Percentiles rank a stretch among this genome's conserved stretches.
Evolutionary conservation across 2,113 vertebrate species (phyloP).

Genomic region (Aegithalos caudatus): DNA sequence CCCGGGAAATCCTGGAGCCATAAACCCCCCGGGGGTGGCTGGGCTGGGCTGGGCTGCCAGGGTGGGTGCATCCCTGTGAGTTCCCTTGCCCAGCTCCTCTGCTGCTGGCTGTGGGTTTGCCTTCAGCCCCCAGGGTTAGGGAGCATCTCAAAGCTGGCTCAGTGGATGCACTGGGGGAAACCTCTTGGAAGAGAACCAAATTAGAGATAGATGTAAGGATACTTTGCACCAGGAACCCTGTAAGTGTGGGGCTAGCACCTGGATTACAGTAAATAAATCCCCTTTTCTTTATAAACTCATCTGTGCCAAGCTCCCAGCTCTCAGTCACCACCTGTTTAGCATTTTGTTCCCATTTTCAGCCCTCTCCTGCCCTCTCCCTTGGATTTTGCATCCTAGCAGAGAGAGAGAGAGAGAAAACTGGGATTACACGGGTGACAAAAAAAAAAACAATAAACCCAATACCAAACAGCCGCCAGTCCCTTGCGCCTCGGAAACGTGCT

Average conservation of each 20-base stretch:
- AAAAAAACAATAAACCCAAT: not conserved
- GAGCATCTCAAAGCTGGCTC: not conserved
- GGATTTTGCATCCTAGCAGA: not conserved
- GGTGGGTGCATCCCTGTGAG: not conserved
- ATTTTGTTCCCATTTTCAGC: not conserved
- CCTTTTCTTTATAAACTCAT: not conserved
- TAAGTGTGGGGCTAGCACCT: not conserved
- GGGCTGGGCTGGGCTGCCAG: not conserved
- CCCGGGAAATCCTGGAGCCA: not conserved
- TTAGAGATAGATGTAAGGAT: not conserved
- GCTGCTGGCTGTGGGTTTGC: not conserved
- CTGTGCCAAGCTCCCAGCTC: not conserved
- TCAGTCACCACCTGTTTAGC: not conserved
- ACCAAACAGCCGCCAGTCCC: not conserved
- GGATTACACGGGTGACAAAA: fast-evolving
- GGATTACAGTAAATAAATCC: conserved; percentile 23
- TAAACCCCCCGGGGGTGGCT: fast-evolving
- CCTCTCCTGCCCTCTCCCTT: not conserved
- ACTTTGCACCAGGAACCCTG: not conserved
- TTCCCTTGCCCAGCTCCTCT: not conserved
- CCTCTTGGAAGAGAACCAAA: conserved; percentile 1
- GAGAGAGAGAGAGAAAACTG: not conserved
- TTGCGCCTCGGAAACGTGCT: not conserved
- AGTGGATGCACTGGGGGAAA: not conserved
- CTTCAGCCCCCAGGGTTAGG: not conserved